A percentile compares a stretch with the other conserved stretches of the same genome.
Evolutionary conservation across 2,888 invertebrate genomes (phyloP).

Genomic region (Notodonta dromedarius): DNA sequence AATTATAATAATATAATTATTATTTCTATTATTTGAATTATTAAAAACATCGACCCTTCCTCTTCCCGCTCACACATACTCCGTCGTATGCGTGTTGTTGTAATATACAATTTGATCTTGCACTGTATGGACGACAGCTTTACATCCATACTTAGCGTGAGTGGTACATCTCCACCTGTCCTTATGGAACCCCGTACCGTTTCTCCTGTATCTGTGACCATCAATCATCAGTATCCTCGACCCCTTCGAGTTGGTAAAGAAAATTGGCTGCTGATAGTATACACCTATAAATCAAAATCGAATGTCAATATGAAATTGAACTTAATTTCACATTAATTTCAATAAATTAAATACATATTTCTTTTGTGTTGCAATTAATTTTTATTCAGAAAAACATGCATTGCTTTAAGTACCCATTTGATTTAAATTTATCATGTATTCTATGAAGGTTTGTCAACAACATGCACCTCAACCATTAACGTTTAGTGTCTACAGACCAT

Average conservation of each 20-base stretch:
- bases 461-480: too few relatives aligned
- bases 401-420: too few relatives aligned
- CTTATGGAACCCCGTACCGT: slow-evolving; percentile 33
- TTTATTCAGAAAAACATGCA: too few relatives aligned
- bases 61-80: neutral
- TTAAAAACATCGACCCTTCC: neutral
- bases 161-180: slow-evolving; percentile 52
- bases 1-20: neutral
- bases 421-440: too few relatives aligned
- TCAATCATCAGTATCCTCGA: slow-evolving; percentile 37
- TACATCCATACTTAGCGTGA: slow-evolving; percentile 46
- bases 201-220: slow-evolving; percentile 40
- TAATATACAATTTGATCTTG: slow-evolving; percentile 44
- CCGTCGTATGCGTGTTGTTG: slow-evolving; percentile 42
- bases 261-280: slow-evolving; percentile 14
- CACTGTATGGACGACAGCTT: slow-evolving; percentile 43
- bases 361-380: too few relatives aligned
- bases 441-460: too few relatives aligned
- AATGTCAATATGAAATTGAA: slow-evolving; percentile 1
- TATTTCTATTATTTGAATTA: neutral
- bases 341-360: too few relatives aligned
- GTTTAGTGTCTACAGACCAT: too few relatives aligned
- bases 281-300: neutral
- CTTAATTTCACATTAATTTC: neutral
- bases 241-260: slow-evolving; percentile 39